Conservation (phyloP, 2,113 vertebrate genomes). For the Tragelaphus scriptus region DNA sequence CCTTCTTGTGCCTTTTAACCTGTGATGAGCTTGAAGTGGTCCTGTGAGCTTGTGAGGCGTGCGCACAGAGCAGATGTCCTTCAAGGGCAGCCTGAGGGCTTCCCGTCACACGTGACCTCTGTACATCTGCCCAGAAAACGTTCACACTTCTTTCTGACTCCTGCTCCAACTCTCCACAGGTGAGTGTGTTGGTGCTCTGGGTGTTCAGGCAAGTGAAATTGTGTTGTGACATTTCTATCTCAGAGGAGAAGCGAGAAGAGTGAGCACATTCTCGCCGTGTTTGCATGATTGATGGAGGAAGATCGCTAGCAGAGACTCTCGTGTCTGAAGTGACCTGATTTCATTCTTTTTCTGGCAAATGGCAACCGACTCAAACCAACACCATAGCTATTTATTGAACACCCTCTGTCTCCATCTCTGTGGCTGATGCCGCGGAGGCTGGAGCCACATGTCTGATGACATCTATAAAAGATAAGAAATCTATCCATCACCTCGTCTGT, state of each 20-base stretch:
- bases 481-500: background rate
- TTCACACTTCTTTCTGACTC: background rate
- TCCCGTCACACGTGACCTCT: rapidly evolving
- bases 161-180: rapidly evolving
- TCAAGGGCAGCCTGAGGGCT: background rate
- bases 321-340: background rate
- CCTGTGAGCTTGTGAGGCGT: rapidly evolving
- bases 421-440: background rate
- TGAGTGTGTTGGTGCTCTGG: background rate
- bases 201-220: background rate
- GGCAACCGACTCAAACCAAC: background rate
- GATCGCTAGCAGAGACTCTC: too few relatives aligned
- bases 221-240: background rate
- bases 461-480: background rate
- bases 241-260: background rate
- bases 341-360: background rate
- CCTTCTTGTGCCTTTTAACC: background rate
- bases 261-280: background rate
- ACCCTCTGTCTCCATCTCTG: background rate
- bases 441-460: background rate
- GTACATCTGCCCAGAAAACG: too few relatives aligned
- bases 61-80: rapidly evolving
- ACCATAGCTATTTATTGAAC: background rate
- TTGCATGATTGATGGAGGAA: background rate
- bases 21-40: background rate